A percentile compares a stretch with the other conserved stretches of the same genome.
Evolutionary conservation across 1,140 invertebrate species (phyloP).

Genomic region (Spodoptera litura): DNA sequence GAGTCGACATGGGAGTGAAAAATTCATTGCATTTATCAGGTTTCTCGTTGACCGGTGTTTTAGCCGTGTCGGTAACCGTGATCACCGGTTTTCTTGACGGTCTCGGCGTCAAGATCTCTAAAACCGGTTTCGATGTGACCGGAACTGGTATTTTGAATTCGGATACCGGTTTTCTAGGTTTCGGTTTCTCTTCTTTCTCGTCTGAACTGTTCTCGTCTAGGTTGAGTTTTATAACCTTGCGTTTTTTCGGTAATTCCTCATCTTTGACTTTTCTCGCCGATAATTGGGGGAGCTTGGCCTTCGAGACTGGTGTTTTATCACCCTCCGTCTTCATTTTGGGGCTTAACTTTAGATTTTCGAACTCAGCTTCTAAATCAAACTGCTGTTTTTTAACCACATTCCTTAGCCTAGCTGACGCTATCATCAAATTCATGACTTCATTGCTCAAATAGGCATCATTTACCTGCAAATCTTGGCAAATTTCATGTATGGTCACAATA

Average conservation of each 20-base stretch:
- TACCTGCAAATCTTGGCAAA: constrained; percentile 51
- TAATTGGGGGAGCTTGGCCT: constrained; percentile 50
- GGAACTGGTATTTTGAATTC: constrained; percentile 75
- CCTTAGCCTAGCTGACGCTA: constrained; percentile 59
- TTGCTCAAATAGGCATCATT: constrained; percentile 61
- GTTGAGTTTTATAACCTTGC: constrained; percentile 69
- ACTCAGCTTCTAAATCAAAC: constrained; percentile 61
- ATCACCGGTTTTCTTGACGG: constrained; percentile 57
- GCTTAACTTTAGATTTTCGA: constrained; percentile 64
- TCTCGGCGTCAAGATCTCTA: constrained; percentile 62
- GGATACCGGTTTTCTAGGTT: constrained; percentile 30
- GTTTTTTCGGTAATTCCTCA: constrained; percentile 71
- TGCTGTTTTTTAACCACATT: constrained; percentile 45
- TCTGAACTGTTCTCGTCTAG: constrained; percentile 61
- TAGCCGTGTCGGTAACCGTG: constrained; percentile 46
- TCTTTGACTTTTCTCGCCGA: constrained; percentile 53
- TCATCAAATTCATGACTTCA: constrained; percentile 73
- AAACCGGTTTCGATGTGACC: constrained; percentile 57
- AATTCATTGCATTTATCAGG: constrained; percentile 52
- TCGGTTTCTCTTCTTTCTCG: constrained; percentile 50
- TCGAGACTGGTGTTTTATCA: constrained; percentile 64
- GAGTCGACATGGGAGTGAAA: constrained; percentile 66
- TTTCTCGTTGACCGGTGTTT: constrained; percentile 50
- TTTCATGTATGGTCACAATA: constrained; percentile 66
- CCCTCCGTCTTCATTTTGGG: constrained; percentile 46